Evolutionary conservation across 2,888 invertebrate genomes (phyloP).

Genomic region (Notodonta dromedarius): DNA sequence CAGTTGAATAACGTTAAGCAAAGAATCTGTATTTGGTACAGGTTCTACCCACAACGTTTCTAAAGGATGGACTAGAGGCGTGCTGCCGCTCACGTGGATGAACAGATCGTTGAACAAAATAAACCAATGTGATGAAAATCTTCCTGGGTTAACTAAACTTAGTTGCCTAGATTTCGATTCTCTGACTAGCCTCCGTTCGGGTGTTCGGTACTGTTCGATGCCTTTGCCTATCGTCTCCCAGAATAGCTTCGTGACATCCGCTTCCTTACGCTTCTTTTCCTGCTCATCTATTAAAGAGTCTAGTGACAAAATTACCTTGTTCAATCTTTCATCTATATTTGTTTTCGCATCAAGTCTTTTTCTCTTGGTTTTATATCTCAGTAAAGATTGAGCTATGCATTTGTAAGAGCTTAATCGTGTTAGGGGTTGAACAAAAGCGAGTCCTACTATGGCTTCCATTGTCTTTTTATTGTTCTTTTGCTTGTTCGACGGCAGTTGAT

Average conservation of each 20-base stretch:
- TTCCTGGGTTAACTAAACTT: slow-evolving; percentile 87
- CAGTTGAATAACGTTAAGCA: slow-evolving; percentile 87
- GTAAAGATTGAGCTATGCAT: slow-evolving; percentile 83
- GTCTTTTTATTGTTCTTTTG: slow-evolving; percentile 82
- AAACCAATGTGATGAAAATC: slow-evolving; percentile 92
- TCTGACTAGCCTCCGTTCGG: slow-evolving; percentile 89
- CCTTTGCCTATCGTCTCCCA: slow-evolving; percentile 89
- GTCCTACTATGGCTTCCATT: slow-evolving; percentile 84
- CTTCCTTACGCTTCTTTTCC: slow-evolving; percentile 85
- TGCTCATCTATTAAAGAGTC: slow-evolving; percentile 86
- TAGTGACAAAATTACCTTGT: slow-evolving; percentile 85
- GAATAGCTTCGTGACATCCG: slow-evolving; percentile 88
- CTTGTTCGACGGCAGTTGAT: slow-evolving; percentile 82
- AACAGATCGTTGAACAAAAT: slow-evolving; percentile 92
- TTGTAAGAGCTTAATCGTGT: slow-evolving; percentile 86
- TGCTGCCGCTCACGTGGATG: slow-evolving; percentile 88
- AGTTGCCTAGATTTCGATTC: slow-evolving; percentile 90
- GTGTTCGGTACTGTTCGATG: slow-evolving; percentile 85
- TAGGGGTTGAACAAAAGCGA: slow-evolving; percentile 86
- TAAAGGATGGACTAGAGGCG: slow-evolving; percentile 87
- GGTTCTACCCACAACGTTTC: slow-evolving; percentile 92
- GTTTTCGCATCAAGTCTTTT: slow-evolving; percentile 69
- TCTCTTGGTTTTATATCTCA: slow-evolving; percentile 75
- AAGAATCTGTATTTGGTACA: slow-evolving; percentile 86
- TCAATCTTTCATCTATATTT: slow-evolving; percentile 80